A percentile compares a stretch with the other conserved stretches of the same genome.
Conservation (phyloP, 2,113 vertebrate species). For the Sinocyclocheilus anshuiensis region DNA sequence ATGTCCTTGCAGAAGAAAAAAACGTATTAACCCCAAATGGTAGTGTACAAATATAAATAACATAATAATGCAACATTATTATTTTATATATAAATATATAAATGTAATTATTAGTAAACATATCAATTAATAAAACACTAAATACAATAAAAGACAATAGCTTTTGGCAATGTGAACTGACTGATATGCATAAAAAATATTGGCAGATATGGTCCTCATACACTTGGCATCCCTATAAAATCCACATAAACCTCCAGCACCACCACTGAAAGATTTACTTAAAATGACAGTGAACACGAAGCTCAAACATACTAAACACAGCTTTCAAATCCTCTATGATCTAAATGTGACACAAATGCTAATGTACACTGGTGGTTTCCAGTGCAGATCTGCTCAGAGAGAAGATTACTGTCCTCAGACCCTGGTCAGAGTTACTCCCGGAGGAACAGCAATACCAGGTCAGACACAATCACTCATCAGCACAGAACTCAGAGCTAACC, state of each 20-base stretch:
- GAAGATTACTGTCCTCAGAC: conserved; percentile 79
- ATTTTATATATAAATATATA: no score
- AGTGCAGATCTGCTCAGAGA: conserved; percentile 76
- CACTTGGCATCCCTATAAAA: neutral
- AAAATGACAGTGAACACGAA: neutral
- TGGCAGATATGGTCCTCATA: neutral
- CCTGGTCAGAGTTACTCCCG: conserved; percentile 75
- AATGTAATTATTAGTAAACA: neutral
- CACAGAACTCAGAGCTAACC: conserved; percentile 52
- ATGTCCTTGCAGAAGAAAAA: neutral
- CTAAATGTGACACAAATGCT: neutral
- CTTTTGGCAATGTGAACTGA: neutral
- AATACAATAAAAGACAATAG: neutral
- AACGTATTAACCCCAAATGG: no score
- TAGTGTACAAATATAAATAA: neutral
- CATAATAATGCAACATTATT: neutral
- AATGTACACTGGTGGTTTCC: neutral
- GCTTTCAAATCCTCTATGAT: neutral
- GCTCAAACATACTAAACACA: neutral
- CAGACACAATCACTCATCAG: conserved; percentile 76
- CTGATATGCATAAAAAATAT: neutral
- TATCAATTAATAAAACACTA: neutral
- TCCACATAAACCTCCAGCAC: neutral
- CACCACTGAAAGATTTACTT: neutral
- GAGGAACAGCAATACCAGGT: conserved; percentile 77